phyloP scores from a whole-genome alignment of 2,113 vertebrate species.

The Entomyzon cyanotis region DNA sequence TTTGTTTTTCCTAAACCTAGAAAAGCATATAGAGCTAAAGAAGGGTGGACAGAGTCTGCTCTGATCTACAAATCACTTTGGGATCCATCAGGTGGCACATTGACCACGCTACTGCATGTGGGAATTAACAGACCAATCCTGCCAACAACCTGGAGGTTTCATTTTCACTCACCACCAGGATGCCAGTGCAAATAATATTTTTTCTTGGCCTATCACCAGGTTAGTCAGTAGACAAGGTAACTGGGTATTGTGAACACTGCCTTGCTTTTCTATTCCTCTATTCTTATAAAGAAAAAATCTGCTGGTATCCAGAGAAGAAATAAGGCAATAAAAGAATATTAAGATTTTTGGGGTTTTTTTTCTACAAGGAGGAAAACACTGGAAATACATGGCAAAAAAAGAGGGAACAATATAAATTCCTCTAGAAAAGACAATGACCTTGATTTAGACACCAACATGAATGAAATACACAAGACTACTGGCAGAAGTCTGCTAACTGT shows the following conservation, averaged over 20 bases:
- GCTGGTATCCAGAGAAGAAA: background rate
- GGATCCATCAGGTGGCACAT: accelerated
- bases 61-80: background rate
- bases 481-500: background rate
- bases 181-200: background rate
- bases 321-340: background rate
- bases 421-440: background rate
- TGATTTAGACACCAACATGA: background rate
- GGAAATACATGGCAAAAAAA: background rate
- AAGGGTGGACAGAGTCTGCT: background rate
- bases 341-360: background rate
- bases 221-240: background rate
- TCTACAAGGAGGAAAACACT: background rate
- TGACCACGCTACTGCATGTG: background rate
- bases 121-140: background rate
- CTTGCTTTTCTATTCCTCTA: background rate
- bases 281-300: background rate
- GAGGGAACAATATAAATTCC: background rate
- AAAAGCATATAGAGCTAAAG: background rate
- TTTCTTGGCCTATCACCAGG: background rate
- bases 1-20: background rate
- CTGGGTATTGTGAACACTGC: background rate
- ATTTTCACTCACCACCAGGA: background rate
- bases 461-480: background rate
- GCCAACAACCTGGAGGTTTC: background rate